These are phyloP conservation scores for Bujurquina vittata DNA, from an alignment of 2,113 vertebrate species.

Conservation along the genomic window DNA sequence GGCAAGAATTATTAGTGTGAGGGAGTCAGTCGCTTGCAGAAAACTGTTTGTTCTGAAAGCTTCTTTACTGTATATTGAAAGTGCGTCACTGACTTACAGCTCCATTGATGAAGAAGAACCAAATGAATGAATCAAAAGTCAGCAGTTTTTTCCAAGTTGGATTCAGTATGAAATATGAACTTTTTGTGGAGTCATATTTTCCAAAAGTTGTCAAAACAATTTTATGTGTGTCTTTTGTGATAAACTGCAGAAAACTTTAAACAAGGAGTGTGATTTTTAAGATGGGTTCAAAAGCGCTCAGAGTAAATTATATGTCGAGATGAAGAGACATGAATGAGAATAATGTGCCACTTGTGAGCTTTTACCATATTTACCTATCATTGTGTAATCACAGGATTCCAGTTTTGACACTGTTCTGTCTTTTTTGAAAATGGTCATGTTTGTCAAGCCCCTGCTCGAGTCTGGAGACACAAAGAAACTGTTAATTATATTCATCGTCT, in stretches of 20 bases:
- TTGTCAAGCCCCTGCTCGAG: not conserved
- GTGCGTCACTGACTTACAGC: not conserved
- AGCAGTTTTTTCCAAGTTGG: not conserved
- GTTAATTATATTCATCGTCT: not conserved
- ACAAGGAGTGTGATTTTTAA: not conserved
- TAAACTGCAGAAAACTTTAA: not conserved
- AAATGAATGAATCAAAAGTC: not conserved
- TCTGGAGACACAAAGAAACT: not conserved
- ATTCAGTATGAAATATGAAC: not conserved
- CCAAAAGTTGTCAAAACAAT: not conserved
- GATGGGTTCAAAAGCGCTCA: not conserved
- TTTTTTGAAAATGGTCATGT: constrained; percentile 9
- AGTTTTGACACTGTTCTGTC: not conserved
- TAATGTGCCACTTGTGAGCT: not conserved
- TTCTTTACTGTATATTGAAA: not conserved
- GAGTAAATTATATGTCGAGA: not conserved
- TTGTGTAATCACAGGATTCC: not conserved
- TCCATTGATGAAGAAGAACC: not conserved
- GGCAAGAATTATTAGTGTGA: not conserved
- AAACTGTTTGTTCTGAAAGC: not conserved
- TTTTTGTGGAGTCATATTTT: not conserved
- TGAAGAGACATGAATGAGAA: not conserved
- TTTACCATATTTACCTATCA: not conserved
- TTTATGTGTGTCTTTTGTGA: not conserved
- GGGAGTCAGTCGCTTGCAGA: not conserved